These are phyloP conservation scores for Melanogrammus aeglefinus DNA, from an alignment of 2,797 vertebrate species.

Conservation along the genomic window DNA sequence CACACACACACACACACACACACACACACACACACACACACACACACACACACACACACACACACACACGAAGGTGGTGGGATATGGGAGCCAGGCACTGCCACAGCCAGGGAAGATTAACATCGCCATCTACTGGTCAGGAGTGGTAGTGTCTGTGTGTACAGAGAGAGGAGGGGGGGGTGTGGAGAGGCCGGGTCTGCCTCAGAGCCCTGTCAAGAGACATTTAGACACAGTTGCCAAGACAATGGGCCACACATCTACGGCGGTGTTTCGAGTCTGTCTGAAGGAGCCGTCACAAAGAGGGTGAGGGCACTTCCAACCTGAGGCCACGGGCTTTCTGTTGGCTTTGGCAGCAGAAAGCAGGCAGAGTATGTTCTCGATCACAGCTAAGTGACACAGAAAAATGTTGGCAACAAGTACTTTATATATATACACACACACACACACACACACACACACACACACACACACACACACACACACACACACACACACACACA, in stretches of 20 bases:
- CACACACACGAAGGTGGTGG: constrained; percentile 29
- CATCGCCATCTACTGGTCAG: constrained; percentile 80
- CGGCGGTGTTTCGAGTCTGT: constrained; percentile 53
- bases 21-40: background rate
- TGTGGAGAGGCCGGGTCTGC: constrained; percentile 53
- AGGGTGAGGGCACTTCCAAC: constrained; percentile 32
- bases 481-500: no score
- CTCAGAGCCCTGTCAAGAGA: constrained; percentile 72
- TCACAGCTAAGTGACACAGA: constrained; percentile 59
- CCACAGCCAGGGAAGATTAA: constrained; percentile 74
- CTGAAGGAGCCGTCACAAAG: constrained; percentile 57
- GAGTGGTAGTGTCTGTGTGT: constrained; percentile 20
- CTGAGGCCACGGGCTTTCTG: constrained; percentile 36
- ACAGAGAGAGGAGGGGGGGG: background rate
- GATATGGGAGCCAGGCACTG: constrained; percentile 24
- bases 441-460: no score
- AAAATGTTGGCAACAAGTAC: constrained; percentile 58
- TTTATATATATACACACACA: constrained; percentile 19
- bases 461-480: no score
- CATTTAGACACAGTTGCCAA: constrained; percentile 70
- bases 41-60: constrained; percentile 27
- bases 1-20: background rate
- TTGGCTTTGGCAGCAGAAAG: constrained; percentile 36
- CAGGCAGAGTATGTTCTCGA: constrained; percentile 52
- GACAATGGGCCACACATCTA: constrained; percentile 71